These are phyloP conservation scores for Melanerpes formicivorus DNA, from an alignment of 2,113 vertebrate genomes.

Conservation along the genomic window DNA sequence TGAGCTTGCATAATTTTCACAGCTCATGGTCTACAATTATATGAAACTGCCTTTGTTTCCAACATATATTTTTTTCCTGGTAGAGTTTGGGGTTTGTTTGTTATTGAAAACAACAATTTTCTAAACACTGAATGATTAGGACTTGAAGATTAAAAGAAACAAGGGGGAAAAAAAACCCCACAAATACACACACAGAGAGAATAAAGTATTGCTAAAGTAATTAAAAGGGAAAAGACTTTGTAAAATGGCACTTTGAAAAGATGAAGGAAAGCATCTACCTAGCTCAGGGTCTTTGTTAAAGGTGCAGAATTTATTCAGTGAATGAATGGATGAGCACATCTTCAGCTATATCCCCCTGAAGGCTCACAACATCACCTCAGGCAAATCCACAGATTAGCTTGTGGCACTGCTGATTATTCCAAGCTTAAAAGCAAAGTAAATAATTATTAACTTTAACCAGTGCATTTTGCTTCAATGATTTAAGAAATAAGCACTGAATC, in stretches of 20 bases:
- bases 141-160: background rate
- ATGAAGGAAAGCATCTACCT: background rate
- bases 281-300: background rate
- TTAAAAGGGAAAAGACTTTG: background rate
- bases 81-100: background rate
- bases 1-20: background rate
- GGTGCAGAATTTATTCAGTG: constrained; percentile 12
- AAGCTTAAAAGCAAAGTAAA: constrained; percentile 14
- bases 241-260: background rate
- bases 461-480: background rate
- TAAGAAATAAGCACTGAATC: background rate
- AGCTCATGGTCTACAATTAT: background rate
- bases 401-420: background rate
- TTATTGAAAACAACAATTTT: background rate
- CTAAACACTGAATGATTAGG: background rate
- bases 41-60: background rate
- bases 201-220: background rate
- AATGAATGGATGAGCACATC: background rate
- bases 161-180: background rate
- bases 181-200: background rate
- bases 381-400: constrained; percentile 14
- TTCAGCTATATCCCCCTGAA: constrained; percentile 6
- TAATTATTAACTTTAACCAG: background rate
- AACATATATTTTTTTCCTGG: background rate
- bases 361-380: background rate